phyloP scores from a whole-genome alignment of 2,113 vertebrate genomes.

The Ictalurus punctatus region DNA sequence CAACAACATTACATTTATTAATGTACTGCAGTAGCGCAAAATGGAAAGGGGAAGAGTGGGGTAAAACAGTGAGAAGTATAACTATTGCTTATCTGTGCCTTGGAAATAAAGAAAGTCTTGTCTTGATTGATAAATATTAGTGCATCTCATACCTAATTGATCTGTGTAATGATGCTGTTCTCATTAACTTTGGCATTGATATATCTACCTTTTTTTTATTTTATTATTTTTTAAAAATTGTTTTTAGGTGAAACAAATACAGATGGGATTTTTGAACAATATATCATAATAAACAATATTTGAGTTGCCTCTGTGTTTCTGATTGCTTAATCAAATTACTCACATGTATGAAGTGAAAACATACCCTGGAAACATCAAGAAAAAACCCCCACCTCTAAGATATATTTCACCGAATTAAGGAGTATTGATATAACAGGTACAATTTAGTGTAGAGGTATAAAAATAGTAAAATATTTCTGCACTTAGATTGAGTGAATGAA shows the following conservation, averaged over 20 bases:
- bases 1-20: neutral
- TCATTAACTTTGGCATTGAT: neutral
- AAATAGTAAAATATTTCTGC: neutral
- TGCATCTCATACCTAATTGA: neutral
- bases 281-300: neutral
- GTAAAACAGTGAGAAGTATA: neutral
- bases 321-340: neutral
- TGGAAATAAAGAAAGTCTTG: neutral
- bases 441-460: neutral
- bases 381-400: neutral
- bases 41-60: neutral
- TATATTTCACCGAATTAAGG: neutral
- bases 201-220: neutral
- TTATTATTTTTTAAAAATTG: no score
- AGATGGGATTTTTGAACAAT: neutral
- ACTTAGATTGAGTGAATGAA: neutral
- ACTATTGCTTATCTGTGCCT: conserved; percentile 11
- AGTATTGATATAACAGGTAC: neutral
- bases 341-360: neutral
- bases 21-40: neutral
- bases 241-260: conserved; percentile 3
- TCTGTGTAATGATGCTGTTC: neutral
- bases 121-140: neutral
- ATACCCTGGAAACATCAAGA: neutral
- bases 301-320: neutral